Percentiles rank a stretch among this genome's conserved stretches.
Evolutionary conservation across 2,888 invertebrate genomes (phyloP).

Genomic region (Gymnocheta viridis): DNA sequence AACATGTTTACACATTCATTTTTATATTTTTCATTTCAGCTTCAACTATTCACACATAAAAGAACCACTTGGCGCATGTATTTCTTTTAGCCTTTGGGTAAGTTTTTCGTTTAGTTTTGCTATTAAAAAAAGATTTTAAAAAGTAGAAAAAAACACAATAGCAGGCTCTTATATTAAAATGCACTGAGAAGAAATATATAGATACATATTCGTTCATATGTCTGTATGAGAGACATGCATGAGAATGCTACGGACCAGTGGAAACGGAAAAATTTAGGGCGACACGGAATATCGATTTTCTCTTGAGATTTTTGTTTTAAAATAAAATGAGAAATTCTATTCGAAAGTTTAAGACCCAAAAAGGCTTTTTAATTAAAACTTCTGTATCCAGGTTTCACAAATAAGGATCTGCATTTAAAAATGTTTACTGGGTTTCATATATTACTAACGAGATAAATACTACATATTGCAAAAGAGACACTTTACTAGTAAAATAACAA

Average conservation of each 20-base stretch:
- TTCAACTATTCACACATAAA: neutral
- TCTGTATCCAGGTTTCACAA: neutral
- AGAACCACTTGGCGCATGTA: conserved; percentile 28
- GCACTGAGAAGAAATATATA: neutral
- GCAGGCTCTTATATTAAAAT: conserved; percentile 5
- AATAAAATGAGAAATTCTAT: too few relatives aligned
- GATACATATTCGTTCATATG: too few relatives aligned
- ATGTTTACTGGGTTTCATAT: conserved; percentile 2
- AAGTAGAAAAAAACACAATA: neutral
- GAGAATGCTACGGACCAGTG: neutral
- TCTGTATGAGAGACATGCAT: neutral
- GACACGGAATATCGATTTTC: too few relatives aligned
- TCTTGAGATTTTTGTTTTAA: too few relatives aligned
- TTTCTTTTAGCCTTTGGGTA: conserved; percentile 43
- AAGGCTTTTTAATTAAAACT: neutral
- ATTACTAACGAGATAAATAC: conserved; percentile 9
- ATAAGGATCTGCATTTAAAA: neutral
- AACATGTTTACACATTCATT: conserved; percentile 5
- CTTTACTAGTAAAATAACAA: conserved; percentile 47
- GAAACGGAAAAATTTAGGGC: neutral
- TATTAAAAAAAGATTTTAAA: neutral
- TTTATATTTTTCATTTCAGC: conserved; percentile 12
- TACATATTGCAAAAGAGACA: conserved; percentile 30
- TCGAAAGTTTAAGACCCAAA: neutral
- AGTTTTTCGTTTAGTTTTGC: conserved; percentile 48